Base-by-base conservation (phyloP, 1,140 invertebrate species). In the Sesamia nonagrioides region DNA sequence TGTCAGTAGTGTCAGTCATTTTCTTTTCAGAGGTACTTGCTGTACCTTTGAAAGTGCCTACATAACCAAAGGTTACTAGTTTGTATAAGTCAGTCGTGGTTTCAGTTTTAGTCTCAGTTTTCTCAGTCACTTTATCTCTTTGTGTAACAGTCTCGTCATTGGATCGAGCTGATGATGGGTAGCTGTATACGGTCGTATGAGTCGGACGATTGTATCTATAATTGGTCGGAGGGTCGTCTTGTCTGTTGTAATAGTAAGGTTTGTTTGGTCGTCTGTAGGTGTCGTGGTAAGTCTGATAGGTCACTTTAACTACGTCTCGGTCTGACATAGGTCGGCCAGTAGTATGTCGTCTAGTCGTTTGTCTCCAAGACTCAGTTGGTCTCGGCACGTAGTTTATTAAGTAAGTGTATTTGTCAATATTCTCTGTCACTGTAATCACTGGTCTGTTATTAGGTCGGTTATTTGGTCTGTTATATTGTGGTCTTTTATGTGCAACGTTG, bases 361-460 rank as follows among this genome's bases (percentile, higher is more conserved):
- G 88, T 87, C 93, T 83, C 89, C 90, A 94, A 6, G 92, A 89
- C 80, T 91, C 89, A 42, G 93, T 93, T 9, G 93, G 89, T 91
- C 91, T 84, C 0, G 93, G 93, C 15, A 95, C 93, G 45, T 95
- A 95, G 75, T 95, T 95, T 33, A 95, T 95, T 4, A 95, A 82
- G 56, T 95, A 95, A 50, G 93, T 95, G 66, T 91, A 94, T 88
- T 94, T 95, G 87, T 95, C 87, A 69, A 91, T 81, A 58, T 95
- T 95, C 82, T 94, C 93, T 77, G 93, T 95, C 45, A 95, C 93
- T 60, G 92, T 87, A 77, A 95, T 86, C 56, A 94, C 90, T 6
- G 93, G 93, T 88, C 91, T 87, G 80, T 90, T 89, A 77, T 58
- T 58, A 33, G 54, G 56, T 27, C 56, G 27, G 56, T 13, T 27